Conservation (phyloP, 2,797 vertebrate species). For the Carcharodon carcharias region DNA sequence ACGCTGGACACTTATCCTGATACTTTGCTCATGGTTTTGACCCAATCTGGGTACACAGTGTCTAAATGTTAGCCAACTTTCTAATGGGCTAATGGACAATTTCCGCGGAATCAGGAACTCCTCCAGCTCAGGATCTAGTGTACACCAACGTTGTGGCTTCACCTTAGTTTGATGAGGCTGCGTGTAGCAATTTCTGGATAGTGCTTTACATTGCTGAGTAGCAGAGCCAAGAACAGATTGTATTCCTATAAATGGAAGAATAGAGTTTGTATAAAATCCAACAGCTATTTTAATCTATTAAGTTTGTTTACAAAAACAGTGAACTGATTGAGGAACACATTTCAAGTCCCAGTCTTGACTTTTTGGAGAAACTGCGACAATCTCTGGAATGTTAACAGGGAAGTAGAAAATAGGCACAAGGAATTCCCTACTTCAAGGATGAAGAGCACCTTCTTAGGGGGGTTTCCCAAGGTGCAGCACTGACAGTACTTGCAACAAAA, state of each 20-base stretch:
- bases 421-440: too few species aligned
- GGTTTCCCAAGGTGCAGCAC: not conserved
- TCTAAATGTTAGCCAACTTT: slow-evolving; percentile 79
- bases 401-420: not conserved
- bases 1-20: too few species aligned
- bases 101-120: slow-evolving; percentile 81
- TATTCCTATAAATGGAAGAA: not conserved
- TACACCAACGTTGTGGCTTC: slow-evolving; percentile 55
- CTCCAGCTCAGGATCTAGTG: slow-evolving; percentile 72
- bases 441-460: not conserved
- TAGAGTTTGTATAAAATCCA: not conserved
- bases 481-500: not conserved
- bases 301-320: not conserved
- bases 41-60: slow-evolving; percentile 66
- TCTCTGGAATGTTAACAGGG: not conserved
- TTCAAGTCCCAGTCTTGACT: not conserved
- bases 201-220: not conserved
- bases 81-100: slow-evolving; percentile 80
- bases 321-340: not conserved
- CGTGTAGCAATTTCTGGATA: not conserved
- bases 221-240: not conserved
- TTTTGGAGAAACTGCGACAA: not conserved
- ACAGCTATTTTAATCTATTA: not conserved
- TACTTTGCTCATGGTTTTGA: not conserved
- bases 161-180: not conserved